Evolutionary conservation across 2,113 vertebrate genomes (phyloP).

Genomic region (Theropithecus gelada): DNA sequence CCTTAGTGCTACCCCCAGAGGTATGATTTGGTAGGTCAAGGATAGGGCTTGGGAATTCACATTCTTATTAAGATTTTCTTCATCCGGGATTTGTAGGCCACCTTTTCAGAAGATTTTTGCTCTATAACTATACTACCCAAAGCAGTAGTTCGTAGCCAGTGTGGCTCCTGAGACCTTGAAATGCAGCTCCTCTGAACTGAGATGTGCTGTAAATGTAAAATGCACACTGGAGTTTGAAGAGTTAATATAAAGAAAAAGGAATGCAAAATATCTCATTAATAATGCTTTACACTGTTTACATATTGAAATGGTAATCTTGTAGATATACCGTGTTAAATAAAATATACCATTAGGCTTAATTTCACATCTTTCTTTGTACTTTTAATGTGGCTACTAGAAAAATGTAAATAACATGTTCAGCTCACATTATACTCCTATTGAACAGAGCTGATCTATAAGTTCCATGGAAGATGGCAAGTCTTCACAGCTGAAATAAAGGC

Average conservation of each 20-base stretch:
- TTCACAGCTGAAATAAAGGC: background rate
- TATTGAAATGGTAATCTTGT: background rate
- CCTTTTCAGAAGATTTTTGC: background rate
- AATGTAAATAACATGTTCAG: background rate
- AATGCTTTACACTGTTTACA: background rate
- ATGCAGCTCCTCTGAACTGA: background rate
- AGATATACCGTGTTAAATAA: background rate
- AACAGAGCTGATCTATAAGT: background rate
- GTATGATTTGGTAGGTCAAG: background rate
- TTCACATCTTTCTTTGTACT: background rate
- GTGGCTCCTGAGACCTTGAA: background rate
- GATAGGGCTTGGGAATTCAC: background rate
- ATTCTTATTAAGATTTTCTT: background rate
- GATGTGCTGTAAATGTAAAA: background rate
- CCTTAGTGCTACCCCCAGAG: background rate
- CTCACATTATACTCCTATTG: rapidly evolving
- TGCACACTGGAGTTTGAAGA: background rate
- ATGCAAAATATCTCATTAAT: background rate
- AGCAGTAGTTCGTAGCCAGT: background rate
- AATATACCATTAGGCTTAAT: background rate
- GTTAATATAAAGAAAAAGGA: background rate
- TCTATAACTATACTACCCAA: rapidly evolving
- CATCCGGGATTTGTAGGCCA: no score
- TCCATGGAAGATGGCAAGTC: background rate
- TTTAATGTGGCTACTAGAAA: background rate